Conservation (phyloP, 2,797 vertebrate species). For the Lacerta viridis region DNA sequence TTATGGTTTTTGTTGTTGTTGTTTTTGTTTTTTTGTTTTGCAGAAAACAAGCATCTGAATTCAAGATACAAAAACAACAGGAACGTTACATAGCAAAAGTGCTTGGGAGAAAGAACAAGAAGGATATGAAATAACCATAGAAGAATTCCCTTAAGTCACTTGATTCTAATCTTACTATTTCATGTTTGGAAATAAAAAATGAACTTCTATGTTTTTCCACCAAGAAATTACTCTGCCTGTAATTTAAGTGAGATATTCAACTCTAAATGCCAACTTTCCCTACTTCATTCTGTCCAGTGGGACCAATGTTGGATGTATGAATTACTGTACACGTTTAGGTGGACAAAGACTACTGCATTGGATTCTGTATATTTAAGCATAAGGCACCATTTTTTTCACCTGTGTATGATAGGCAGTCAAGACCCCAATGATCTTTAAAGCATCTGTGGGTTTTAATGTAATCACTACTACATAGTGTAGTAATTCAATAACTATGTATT, state of each 20-base stretch:
- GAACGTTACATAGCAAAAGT: slow-evolving; percentile 59
- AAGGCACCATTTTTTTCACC: background rate
- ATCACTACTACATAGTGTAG: background rate
- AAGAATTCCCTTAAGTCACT: background rate
- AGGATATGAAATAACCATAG: background rate
- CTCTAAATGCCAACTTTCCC: background rate
- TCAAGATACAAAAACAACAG: slow-evolving; percentile 72
- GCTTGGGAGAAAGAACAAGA: slow-evolving; percentile 67
- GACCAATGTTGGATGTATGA: background rate
- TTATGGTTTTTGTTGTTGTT: background rate
- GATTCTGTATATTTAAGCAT: background rate
- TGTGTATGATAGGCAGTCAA: background rate
- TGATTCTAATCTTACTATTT: background rate
- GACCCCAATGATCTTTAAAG: background rate
- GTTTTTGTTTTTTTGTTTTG: slow-evolving; percentile 7
- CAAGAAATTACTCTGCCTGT: background rate
- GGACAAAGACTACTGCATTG: background rate
- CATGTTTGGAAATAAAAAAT: background rate
- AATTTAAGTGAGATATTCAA: background rate
- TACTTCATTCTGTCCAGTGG: background rate
- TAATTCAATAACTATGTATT: background rate
- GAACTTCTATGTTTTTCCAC: background rate
- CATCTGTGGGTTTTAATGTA: background rate
- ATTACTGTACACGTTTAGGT: background rate
- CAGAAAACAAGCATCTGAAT: slow-evolving; percentile 66